Conservation (phyloP, 2,888 invertebrate genomes). For the Agrotis ipsilon region DNA sequence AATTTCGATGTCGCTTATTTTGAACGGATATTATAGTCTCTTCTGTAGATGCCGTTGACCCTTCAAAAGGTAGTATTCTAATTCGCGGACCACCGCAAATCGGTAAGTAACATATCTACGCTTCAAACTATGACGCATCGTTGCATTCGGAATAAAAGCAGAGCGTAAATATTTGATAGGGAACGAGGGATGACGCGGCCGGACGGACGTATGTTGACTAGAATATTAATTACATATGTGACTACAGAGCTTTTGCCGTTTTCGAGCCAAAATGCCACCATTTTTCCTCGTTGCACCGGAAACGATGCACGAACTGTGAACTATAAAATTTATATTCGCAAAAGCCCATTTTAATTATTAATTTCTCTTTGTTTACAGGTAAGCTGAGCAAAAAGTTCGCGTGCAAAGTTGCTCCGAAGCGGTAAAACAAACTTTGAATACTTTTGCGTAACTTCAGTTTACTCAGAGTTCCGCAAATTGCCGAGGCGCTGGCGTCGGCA, state of each 20-base stretch:
- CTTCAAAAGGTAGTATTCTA: slow-evolving; percentile 34
- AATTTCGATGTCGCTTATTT: no score
- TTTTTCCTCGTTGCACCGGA: slow-evolving; percentile 55
- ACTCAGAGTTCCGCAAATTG: slow-evolving; percentile 48
- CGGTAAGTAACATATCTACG: slow-evolving; percentile 19
- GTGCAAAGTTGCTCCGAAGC: slow-evolving; percentile 11
- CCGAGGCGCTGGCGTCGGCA: slow-evolving; percentile 71
- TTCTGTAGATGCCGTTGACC: slow-evolving; percentile 41
- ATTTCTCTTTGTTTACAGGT: slow-evolving; percentile 64
- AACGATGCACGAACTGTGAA: slow-evolving; percentile 23
- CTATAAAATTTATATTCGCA: slow-evolving; percentile 27
- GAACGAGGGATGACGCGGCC: slow-evolving; percentile 65
- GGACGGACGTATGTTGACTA: slow-evolving; percentile 73
- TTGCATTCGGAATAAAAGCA: slow-evolving; percentile 71
- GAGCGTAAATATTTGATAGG: slow-evolving; percentile 74
- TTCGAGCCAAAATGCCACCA: slow-evolving; percentile 51
- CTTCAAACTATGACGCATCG: slow-evolving; percentile 65
- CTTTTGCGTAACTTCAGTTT: slow-evolving; percentile 72
- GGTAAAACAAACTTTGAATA: slow-evolving; percentile 29
- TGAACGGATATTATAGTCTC: neutral
- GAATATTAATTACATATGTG: slow-evolving; percentile 78
- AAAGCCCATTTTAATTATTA: slow-evolving; percentile 46
- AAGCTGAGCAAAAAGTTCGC: slow-evolving; percentile 33
- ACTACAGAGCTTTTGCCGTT: slow-evolving; percentile 59
- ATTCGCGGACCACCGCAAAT: slow-evolving; percentile 39